Percentiles rank a stretch among this genome's conserved stretches.
phyloP scores from a whole-genome alignment of 2,113 vertebrate species.

The Sinosuthora webbiana region DNA sequence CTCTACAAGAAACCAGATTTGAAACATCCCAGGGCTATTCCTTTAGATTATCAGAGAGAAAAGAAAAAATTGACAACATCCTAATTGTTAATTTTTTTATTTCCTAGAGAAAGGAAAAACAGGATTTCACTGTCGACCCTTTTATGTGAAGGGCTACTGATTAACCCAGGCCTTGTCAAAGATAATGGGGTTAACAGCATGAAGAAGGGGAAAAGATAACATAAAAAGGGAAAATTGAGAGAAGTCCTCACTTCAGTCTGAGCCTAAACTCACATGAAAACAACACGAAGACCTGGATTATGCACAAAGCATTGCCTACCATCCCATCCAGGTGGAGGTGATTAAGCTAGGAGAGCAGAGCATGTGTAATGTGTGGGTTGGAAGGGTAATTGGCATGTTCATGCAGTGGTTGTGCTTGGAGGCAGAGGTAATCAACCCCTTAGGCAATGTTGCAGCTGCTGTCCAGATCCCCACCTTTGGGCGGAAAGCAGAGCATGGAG shows the following conservation, averaged over 20 bases:
- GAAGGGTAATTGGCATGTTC: neutral
- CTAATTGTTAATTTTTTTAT: neutral
- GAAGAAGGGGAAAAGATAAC: neutral
- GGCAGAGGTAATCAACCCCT: neutral
- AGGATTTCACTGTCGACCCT: neutral
- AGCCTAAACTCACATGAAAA: neutral
- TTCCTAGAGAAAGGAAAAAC: neutral
- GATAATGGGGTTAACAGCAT: neutral
- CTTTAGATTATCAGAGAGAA: neutral
- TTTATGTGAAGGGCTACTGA: neutral
- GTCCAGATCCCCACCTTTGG: neutral
- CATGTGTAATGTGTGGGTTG: rapidly evolving
- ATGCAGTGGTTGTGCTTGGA: neutral
- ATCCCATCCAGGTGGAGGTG: neutral
- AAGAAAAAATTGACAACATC: neutral
- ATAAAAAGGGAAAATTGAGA: neutral
- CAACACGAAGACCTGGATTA: neutral
- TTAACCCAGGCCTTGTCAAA: neutral
- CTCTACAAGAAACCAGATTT: neutral
- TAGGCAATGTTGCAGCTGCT: neutral
- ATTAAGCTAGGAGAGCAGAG: neutral
- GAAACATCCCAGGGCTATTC: neutral
- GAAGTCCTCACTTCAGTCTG: neutral
- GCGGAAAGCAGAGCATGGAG: neutral
- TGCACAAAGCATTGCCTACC: neutral